Conservation (phyloP, 1,140 invertebrate species). For the Temnothorax nylanderi region DNA sequence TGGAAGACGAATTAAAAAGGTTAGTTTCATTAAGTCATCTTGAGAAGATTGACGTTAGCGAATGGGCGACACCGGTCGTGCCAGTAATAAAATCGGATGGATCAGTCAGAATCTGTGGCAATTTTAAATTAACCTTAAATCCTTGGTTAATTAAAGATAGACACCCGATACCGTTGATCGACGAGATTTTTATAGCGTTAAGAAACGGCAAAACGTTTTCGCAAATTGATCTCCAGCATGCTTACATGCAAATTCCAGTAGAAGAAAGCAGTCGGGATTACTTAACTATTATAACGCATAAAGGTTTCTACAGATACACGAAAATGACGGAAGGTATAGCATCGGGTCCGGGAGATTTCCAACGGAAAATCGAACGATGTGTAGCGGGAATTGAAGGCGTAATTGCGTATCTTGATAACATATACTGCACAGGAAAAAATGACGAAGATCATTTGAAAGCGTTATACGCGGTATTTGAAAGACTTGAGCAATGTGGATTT, state of each 20-base stretch:
- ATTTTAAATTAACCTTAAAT: conserved; percentile 49
- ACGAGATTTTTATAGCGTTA: neutral
- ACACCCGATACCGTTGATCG: neutral
- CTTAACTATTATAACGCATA: conserved; percentile 54
- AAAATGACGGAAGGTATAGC: conserved; percentile 79
- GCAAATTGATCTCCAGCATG: conserved; percentile 20
- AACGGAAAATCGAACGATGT: conserved; percentile 34
- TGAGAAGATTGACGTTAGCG: too few species aligned
- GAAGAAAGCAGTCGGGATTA: neutral
- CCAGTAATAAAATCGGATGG: neutral
- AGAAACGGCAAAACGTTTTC: neutral
- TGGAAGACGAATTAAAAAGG: too few species aligned
- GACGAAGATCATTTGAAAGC: neutral
- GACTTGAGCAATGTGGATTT: conserved; percentile 44
- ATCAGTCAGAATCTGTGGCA: neutral
- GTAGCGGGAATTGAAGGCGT: too few species aligned
- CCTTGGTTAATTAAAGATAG: neutral
- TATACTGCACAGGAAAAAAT: conserved; percentile 28
- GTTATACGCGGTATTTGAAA: conserved; percentile 19
- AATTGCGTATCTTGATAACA: conserved; percentile 25
- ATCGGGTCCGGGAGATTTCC: conserved; percentile 76
- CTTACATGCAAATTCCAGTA: conserved; percentile 42
- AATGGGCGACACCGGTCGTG: conserved; percentile 33
- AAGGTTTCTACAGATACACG: conserved; percentile 74
- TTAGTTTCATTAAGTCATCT: too few species aligned